Base-by-base conservation (phyloP, 1,140 invertebrate species). In the Temnothorax longispinosus region DNA sequence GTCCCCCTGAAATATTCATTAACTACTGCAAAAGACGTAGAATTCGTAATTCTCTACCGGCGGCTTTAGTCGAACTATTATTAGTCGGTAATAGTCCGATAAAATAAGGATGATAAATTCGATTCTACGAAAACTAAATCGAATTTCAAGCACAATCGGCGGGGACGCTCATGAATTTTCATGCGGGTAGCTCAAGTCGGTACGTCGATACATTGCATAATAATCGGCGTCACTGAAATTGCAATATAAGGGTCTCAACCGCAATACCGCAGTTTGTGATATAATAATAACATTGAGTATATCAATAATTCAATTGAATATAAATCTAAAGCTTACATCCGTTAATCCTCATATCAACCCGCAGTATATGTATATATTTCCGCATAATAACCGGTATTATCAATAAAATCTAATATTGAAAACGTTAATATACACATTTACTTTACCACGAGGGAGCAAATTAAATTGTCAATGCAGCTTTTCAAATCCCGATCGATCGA, bases 291-390 rank as follows among this genome's bases (percentile, higher is more conserved):
- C 69, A 50, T 75, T 60, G 80, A 58, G 50, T 75, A 60, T 74
- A 84, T 84, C 72, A 84, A 84, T 84, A 74, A 62, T 60, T 71
- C 80, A 75, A 84, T 84, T 84, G 44, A 62, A 75, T 84, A 60
- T 84, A 84, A 75, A 84, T 84, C 52, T 75, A 44, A 44, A 75
- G 80, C 69, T 84, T 84, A 84, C 38, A 18, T 8, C 41, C 44
- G 38, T 58, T 84, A 74, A 84, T 75, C 69, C 80, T 54, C 69
- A n/a, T n/a, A 75, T 84, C 69, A 75, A 32, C 2, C 21, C 60
- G 50, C 74, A 27, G 15, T 27, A 27, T 27, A 27, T 27, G 27
- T 54, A 65, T 85, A 35, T 77, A 44, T 78, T 50, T 65, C 72
- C 54, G 21, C 60, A 58, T 67, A 78, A 85, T 65, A 85, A 65